phyloP scores from a whole-genome alignment of 37 sponge, comb jelly and placozoan species.

The Dysidea cf. avara region DNA sequence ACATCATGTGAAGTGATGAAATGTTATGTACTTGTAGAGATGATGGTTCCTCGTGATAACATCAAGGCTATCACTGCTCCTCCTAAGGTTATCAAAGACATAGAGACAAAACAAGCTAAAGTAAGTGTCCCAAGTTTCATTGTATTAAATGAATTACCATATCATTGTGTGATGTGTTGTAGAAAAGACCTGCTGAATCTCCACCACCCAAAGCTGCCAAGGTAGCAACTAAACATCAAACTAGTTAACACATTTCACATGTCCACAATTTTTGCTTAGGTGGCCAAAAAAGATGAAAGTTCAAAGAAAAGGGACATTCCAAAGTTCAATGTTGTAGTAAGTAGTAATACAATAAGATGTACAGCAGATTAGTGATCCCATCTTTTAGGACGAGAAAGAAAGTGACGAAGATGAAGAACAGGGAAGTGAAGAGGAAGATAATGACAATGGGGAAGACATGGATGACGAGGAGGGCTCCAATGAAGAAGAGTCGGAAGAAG shows the following conservation, averaged over 20 bases:
- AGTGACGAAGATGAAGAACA: background rate
- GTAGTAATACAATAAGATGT: background rate
- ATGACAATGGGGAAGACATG: constrained; percentile 30
- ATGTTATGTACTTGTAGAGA: too few species aligned
- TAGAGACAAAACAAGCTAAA: too few species aligned
- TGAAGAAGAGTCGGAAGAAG: background rate
- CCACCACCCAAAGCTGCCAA: constrained; percentile 22
- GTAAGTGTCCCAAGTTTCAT: too few species aligned
- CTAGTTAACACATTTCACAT: too few species aligned
- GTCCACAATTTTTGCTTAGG: too few species aligned
- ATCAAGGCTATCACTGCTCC: too few species aligned
- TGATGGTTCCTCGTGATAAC: too few species aligned
- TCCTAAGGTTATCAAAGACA: too few species aligned
- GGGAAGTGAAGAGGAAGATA: constrained; percentile 29
- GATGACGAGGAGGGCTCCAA: constrained; percentile 6
- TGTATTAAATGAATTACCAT: too few species aligned
- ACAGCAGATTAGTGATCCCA: background rate
- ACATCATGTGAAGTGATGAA: too few species aligned
- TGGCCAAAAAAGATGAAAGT: constrained; percentile 14
- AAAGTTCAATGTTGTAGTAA: background rate
- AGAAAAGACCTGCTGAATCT: constrained; percentile 48
- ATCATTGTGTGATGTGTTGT: background rate
- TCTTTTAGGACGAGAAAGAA: background rate
- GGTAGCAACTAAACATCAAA: too few species aligned
- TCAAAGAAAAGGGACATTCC: background rate